Evolutionary conservation across 1,140 invertebrate species (phyloP).

Genomic region (Drosophila grimshawi): DNA sequence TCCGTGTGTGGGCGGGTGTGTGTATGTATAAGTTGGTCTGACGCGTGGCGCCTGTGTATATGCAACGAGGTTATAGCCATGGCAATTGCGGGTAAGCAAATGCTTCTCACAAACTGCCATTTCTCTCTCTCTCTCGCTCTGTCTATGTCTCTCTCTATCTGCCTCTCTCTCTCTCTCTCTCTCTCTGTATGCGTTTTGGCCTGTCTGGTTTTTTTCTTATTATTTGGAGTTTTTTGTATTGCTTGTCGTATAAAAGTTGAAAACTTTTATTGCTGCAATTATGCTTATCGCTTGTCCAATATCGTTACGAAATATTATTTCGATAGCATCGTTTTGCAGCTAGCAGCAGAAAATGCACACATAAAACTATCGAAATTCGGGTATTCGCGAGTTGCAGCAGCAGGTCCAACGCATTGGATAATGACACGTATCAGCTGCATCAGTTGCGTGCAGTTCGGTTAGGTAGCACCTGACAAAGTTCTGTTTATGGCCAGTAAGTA

Average conservation of each 20-base stretch:
- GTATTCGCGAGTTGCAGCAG: not conserved
- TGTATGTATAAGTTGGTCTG: conserved; percentile 9
- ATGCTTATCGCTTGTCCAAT: conserved; percentile 82
- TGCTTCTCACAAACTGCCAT: conserved; percentile 34
- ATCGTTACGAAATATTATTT: conserved; percentile 81
- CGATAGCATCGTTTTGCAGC: conserved; percentile 56
- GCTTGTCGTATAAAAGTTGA: conserved; percentile 74
- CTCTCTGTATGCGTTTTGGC: not conserved
- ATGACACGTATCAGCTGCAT: conserved; percentile 36
- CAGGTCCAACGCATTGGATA: conserved; percentile 16
- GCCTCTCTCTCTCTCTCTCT: not conserved
- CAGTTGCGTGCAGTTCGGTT: not conserved
- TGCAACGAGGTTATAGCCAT: conserved; percentile 42
- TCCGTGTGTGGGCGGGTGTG: conserved; percentile 7
- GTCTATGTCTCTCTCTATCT: not conserved
- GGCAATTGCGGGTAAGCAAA: conserved; percentile 60
- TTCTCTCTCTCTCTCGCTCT: conserved; percentile 14
- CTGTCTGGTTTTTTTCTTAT: conserved; percentile 8
- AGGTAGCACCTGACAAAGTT: conserved; percentile 43
- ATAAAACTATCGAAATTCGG: conserved; percentile 7
- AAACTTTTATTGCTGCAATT: conserved; percentile 83
- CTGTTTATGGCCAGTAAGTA: conserved; percentile 31
- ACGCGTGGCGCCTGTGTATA: conserved; percentile 4
- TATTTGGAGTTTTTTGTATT: conserved; percentile 22
- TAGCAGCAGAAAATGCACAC: conserved; percentile 8